These are phyloP conservation scores for Conistra vaccinii DNA, from an alignment of 2,888 invertebrate species.

Conservation along the genomic window DNA sequence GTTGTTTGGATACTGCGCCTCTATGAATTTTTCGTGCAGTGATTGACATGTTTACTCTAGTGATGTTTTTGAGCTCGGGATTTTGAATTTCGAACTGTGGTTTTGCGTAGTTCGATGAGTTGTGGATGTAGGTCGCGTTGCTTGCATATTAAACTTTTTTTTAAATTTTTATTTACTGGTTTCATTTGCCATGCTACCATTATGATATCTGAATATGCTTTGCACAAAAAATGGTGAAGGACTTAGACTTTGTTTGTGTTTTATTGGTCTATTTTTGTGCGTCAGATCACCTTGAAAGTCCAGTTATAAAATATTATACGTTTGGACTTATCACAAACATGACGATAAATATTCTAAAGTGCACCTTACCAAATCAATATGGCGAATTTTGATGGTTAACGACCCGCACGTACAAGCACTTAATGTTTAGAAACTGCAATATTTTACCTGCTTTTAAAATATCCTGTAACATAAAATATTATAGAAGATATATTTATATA, in stretches of 20 bases:
- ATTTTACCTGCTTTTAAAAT: background rate
- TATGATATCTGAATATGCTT: background rate
- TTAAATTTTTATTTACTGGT: background rate
- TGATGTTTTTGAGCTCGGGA: conserved; percentile 9
- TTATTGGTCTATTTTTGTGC: background rate
- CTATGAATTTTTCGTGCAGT: conserved; percentile 46
- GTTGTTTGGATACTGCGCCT: conserved; percentile 57
- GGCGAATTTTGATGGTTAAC: background rate
- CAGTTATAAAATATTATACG: conserved; percentile 14
- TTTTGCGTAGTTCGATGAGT: background rate
- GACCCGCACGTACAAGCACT: too few relatives aligned
- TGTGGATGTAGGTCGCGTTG: background rate
- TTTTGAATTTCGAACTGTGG: conserved; percentile 17
- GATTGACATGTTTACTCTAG: conserved; percentile 55
- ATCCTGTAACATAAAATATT: background rate
- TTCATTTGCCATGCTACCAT: background rate
- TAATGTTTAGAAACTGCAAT: background rate
- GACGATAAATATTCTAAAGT: conserved; percentile 7
- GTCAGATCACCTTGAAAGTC: conserved; percentile 4
- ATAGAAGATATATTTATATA: too few relatives aligned
- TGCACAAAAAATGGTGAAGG: background rate
- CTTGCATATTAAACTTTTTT: background rate
- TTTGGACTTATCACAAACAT: conserved; percentile 1
- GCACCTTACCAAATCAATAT: background rate
- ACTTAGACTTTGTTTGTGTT: background rate